Conservation (phyloP, 1,140 invertebrate species). For the Propsilocerus akamusi region DNA sequence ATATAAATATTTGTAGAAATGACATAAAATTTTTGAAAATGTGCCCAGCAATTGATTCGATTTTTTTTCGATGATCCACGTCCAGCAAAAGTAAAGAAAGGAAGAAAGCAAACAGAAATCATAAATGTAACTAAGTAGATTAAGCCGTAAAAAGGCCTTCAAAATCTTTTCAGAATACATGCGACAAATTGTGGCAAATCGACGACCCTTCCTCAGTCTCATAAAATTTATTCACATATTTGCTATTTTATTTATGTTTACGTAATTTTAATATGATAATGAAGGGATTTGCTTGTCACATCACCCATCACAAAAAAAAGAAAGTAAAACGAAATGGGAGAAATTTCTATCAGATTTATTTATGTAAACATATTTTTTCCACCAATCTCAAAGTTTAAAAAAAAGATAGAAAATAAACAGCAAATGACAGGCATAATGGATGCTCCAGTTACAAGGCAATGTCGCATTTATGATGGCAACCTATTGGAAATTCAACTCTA, state of each 20-base stretch:
- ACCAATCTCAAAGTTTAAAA: neutral
- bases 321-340: too few relatives aligned
- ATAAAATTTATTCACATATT: neutral
- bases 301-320: conserved; percentile 1
- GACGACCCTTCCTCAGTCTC: neutral
- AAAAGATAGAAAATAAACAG: neutral
- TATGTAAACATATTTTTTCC: neutral
- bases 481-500: too few relatives aligned
- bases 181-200: too few relatives aligned
- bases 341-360: conserved; percentile 4
- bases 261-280: conserved; percentile 4
- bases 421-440: neutral
- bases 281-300: conserved; percentile 2
- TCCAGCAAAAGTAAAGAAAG: neutral
- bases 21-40: too few relatives aligned
- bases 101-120: too few relatives aligned
- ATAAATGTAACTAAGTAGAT: too few relatives aligned
- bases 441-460: too few relatives aligned
- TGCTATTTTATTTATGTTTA: neutral
- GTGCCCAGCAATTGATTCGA: neutral
- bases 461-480: too few relatives aligned
- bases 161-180: too few relatives aligned
- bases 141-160: too few relatives aligned
- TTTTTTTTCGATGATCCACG: neutral
- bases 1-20: neutral